A percentile compares a stretch with the other conserved stretches of the same genome.
These are phyloP conservation scores for Nephrotoma appendiculata DNA, from an alignment of 2,888 invertebrate genomes.

Conservation along the genomic window DNA sequence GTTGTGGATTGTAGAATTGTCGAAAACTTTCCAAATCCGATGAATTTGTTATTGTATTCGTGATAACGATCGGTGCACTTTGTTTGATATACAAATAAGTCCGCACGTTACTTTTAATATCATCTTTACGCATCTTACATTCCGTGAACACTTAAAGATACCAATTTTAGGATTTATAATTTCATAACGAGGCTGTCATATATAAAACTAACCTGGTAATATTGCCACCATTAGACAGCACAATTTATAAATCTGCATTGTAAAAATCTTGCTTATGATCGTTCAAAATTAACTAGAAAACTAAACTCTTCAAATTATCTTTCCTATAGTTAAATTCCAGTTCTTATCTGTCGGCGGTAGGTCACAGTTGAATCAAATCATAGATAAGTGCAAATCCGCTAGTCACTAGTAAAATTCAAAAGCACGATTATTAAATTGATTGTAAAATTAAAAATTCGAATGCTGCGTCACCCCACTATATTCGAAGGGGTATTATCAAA, in stretches of 20 bases:
- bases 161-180: background rate
- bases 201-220: background rate
- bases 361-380: background rate
- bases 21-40: background rate
- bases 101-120: background rate
- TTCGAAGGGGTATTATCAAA: no score
- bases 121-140: background rate
- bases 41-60: background rate
- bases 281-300: background rate
- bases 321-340: background rate
- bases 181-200: background rate
- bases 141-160: background rate
- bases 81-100: background rate
- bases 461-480: no score
- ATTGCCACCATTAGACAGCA: background rate
- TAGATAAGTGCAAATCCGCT: background rate
- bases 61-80: background rate
- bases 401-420: no score
- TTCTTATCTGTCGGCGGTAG: background rate
- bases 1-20: constrained; percentile 13
- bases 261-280: background rate
- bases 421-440: no score
- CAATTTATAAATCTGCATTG: background rate
- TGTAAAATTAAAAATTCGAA: no score
- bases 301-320: background rate